Conservation (phyloP, 1,140 invertebrate genomes). For the Plodia interpunctella region DNA sequence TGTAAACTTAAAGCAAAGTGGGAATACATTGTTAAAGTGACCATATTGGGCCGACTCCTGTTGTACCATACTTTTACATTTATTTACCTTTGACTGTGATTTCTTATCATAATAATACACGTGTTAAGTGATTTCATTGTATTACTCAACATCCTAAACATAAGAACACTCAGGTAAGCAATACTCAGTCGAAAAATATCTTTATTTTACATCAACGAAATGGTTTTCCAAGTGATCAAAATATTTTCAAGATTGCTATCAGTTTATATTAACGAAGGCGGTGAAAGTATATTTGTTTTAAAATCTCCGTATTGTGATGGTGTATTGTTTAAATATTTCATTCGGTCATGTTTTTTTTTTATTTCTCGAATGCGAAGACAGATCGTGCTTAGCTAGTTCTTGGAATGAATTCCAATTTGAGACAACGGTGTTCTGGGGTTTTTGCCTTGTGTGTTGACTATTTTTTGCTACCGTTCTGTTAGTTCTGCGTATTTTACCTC, state of each 20-base stretch:
- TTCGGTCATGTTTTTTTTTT: not conserved
- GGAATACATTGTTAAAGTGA: slow-evolving; percentile 28
- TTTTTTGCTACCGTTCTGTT: not conserved
- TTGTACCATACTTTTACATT: slow-evolving; percentile 17
- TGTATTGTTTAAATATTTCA: slow-evolving; percentile 19
- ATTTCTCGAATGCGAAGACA: not conserved
- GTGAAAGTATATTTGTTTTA: slow-evolving; percentile 25
- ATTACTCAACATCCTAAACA: slow-evolving; percentile 26
- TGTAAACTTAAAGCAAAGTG: slow-evolving; percentile 4
- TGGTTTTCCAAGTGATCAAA: slow-evolving; percentile 10
- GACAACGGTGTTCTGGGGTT: not conserved
- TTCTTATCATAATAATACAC: slow-evolving; percentile 37
- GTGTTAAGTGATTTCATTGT: slow-evolving; percentile 35
- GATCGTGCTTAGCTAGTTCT: too few relatives aligned
- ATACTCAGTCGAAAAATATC: slow-evolving; percentile 15
- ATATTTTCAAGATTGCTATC: not conserved
- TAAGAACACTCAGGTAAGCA: slow-evolving; percentile 40
- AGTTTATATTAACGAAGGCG: not conserved
- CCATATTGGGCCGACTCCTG: slow-evolving; percentile 27
- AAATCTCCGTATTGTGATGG: slow-evolving; percentile 17
- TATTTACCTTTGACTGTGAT: slow-evolving; percentile 34
- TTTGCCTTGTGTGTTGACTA: not conserved
- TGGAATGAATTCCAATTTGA: not conserved
- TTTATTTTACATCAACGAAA: not conserved
- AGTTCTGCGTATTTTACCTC: not conserved